phyloP scores from a whole-genome alignment of 2,113 vertebrate genomes.

The Plestiodon gilberti region DNA sequence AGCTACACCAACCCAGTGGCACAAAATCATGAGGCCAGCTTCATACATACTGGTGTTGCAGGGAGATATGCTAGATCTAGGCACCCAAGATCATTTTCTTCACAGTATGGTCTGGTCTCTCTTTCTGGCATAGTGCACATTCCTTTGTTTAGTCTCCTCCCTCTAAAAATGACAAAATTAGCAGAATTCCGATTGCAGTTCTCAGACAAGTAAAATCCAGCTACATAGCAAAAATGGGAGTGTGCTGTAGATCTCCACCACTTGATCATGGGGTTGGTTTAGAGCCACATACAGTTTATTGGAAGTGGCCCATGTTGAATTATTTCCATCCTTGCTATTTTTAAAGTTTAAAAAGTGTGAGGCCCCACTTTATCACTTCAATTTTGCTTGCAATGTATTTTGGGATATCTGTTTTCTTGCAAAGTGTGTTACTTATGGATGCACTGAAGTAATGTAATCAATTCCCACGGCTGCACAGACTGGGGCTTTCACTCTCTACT shows the following conservation, averaged over 20 bases:
- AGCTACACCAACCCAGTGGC: background rate
- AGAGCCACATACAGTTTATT: background rate
- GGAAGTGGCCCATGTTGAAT: background rate
- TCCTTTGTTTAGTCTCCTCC: background rate
- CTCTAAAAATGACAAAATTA: background rate
- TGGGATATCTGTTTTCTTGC: conserved; percentile 36
- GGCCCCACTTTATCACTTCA: background rate
- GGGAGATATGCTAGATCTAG: background rate
- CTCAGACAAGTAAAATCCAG: background rate
- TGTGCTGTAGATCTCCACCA: background rate
- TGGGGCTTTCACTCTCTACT: background rate
- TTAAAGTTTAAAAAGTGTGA: background rate
- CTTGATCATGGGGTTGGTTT: conserved; percentile 1
- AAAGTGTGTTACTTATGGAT: conserved; percentile 13
- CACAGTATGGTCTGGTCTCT: background rate
- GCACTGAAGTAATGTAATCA: background rate
- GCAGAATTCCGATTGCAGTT: background rate
- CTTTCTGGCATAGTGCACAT: background rate
- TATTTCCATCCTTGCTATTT: conserved; percentile 17
- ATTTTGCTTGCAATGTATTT: conserved; percentile 3
- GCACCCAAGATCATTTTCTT: background rate
- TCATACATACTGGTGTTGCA: too few species aligned
- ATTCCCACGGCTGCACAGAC: background rate
- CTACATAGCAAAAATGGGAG: background rate
- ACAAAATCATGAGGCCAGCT: background rate